Percentiles rank a stretch among this genome's conserved stretches.
Conservation (phyloP, 1,140 invertebrate species). For the Caenorhabditis latens region DNA sequence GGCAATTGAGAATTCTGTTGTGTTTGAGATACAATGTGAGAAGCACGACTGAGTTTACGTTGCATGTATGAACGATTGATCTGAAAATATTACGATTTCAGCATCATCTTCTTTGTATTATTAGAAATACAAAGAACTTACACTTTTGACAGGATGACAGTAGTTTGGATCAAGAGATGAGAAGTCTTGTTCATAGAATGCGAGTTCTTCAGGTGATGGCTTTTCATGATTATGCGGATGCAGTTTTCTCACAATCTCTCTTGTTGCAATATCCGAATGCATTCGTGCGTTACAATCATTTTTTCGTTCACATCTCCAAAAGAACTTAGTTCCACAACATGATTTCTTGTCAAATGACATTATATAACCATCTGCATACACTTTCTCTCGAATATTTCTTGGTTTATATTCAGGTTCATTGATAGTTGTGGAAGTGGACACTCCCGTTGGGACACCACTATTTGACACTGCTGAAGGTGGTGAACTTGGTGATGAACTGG, state of each 20-base stretch:
- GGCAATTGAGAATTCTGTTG: neutral
- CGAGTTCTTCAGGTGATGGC: slow-evolving; percentile 37
- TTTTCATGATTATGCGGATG: slow-evolving; percentile 32
- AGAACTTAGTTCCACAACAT: slow-evolving; percentile 35
- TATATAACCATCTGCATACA: slow-evolving; percentile 33
- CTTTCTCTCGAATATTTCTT: slow-evolving; percentile 47
- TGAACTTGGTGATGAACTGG: slow-evolving; percentile 8
- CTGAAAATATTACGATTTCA: neutral
- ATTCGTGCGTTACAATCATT: slow-evolving; percentile 44
- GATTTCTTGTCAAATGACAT: slow-evolving; percentile 47
- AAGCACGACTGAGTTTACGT: slow-evolving; percentile 22
- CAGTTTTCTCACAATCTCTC: slow-evolving; percentile 15
- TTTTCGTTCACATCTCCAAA: slow-evolving; percentile 48
- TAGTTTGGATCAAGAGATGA: slow-evolving; percentile 5
- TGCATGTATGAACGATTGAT: slow-evolving; percentile 43
- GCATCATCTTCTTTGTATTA: neutral
- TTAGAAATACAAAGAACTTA: neutral
- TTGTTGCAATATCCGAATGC: slow-evolving; percentile 43
- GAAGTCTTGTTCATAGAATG: slow-evolving; percentile 42
- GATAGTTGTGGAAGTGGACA: neutral
- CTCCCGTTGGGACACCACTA: neutral
- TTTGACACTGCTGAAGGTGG: neutral
- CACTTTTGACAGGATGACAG: slow-evolving; percentile 48
- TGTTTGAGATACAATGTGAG: neutral
- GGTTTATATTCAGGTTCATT: slow-evolving; percentile 43